phyloP scores from a whole-genome alignment of 2,888 invertebrate genomes.

The Lacanobia oleracea region DNA sequence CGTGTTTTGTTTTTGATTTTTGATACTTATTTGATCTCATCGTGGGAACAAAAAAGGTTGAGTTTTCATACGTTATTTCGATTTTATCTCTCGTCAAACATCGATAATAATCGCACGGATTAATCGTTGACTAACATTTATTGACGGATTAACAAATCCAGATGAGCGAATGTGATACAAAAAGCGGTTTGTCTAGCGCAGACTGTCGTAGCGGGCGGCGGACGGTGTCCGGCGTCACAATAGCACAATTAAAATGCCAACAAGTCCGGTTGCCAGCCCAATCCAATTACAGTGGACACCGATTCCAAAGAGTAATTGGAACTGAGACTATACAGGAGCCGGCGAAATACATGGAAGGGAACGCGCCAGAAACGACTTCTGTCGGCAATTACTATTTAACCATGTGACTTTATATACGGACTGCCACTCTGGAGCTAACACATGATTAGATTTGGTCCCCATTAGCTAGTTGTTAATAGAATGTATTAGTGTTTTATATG shows the following conservation, averaged over 20 bases:
- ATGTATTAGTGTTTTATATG: neutral
- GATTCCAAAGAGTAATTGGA: conserved; percentile 90
- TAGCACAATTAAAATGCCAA: conserved; percentile 91
- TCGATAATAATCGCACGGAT: conserved; percentile 10
- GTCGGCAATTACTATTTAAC: conserved; percentile 72
- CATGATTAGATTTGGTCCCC: conserved; percentile 26
- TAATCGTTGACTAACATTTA: conserved; percentile 35
- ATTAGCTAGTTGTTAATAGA: conserved; percentile 1
- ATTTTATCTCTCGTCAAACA: conserved; percentile 17
- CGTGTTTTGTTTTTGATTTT: conserved; percentile 72
- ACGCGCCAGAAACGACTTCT: conserved; percentile 73
- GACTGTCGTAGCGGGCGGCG: conserved; percentile 79
- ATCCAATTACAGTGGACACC: conserved; percentile 90
- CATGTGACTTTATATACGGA: conserved; percentile 57
- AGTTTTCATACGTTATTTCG: conserved; percentile 19
- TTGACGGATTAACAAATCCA: conserved; percentile 68
- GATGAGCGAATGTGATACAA: conserved; percentile 76
- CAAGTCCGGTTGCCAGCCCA: conserved; percentile 89
- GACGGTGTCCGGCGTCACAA: conserved; percentile 88
- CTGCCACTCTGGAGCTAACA: conserved; percentile 29
- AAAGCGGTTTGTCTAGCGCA: conserved; percentile 84
- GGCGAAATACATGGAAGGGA: conserved; percentile 81
- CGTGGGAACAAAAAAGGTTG: conserved; percentile 76
- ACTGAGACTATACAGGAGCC: conserved; percentile 83
- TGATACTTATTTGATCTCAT: conserved; percentile 55